These are phyloP conservation scores for Actenoides hombroni DNA, from an alignment of 2,113 vertebrate species.

Conservation along the genomic window DNA sequence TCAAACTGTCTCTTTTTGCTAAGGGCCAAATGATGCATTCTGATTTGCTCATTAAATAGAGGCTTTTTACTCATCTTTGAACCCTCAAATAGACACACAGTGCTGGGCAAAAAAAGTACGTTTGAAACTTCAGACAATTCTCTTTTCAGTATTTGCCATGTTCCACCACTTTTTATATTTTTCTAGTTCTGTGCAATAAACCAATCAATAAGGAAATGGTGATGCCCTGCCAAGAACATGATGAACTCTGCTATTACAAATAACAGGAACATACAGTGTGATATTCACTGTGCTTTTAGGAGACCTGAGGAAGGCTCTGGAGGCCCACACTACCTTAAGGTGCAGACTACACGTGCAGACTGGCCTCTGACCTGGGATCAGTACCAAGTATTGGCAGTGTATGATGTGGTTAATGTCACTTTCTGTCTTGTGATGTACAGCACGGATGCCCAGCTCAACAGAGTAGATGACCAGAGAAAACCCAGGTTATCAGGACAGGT, in stretches of 20 bases:
- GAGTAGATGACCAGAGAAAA: neutral
- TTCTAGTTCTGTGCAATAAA: neutral
- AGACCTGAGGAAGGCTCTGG: neutral
- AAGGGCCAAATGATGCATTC: neutral
- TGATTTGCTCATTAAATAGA: neutral
- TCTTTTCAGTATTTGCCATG: neutral
- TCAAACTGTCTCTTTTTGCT: neutral
- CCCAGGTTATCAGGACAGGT: neutral
- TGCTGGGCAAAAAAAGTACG: neutral
- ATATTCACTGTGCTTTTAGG: neutral
- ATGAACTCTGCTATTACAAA: neutral
- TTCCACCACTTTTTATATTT: neutral
- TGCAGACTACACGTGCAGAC: neutral
- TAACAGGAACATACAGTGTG: neutral
- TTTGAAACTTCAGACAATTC: neutral
- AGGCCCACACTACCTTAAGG: neutral
- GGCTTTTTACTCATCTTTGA: neutral
- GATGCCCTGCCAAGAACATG: neutral
- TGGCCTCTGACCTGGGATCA: neutral
- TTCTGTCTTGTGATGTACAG: neutral
- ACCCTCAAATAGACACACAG: neutral
- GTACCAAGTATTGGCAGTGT: neutral
- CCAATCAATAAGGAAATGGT: neutral
- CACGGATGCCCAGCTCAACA: neutral
- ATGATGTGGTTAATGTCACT: neutral